Evolutionary conservation across 2,113 vertebrate genomes (phyloP).

Genomic region (Cyphotilapia sp.): DNA sequence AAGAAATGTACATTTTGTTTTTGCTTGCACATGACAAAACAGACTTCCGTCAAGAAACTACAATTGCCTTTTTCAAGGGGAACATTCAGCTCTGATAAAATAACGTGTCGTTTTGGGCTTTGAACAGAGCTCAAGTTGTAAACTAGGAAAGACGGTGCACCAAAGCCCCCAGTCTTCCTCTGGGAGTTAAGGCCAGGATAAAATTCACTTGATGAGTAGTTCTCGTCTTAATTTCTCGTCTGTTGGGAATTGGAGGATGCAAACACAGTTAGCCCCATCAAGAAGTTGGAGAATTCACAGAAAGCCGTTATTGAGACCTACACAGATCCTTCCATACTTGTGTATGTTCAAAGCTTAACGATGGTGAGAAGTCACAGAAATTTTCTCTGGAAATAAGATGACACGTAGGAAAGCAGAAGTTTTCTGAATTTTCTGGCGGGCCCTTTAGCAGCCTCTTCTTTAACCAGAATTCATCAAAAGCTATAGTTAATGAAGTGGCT

Average conservation of each 20-base stretch:
- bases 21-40: not conserved
- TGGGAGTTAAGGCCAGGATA: not conserved
- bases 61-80: not conserved
- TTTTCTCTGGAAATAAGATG: not conserved
- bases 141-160: not conserved
- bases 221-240: not conserved
- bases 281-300: not conserved
- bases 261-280: not conserved
- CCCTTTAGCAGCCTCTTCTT: not conserved
- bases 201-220: not conserved
- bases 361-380: not conserved
- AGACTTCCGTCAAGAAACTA: not conserved
- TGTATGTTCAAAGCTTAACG: not conserved
- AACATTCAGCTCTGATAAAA: slow-evolving; percentile 4
- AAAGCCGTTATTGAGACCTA: not conserved
- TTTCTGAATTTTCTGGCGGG: not conserved
- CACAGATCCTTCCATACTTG: not conserved
- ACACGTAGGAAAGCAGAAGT: not conserved
- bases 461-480: not conserved
- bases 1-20: not conserved
- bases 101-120: not conserved
- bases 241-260: not conserved
- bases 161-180: not conserved
- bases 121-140: slow-evolving; percentile 37
- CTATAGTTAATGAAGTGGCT: not conserved